Evolutionary conservation across 2,888 invertebrate species (phyloP), one percentile per base, ranked within the genome.

Genomic region (Drosophila gaucha): DNA sequence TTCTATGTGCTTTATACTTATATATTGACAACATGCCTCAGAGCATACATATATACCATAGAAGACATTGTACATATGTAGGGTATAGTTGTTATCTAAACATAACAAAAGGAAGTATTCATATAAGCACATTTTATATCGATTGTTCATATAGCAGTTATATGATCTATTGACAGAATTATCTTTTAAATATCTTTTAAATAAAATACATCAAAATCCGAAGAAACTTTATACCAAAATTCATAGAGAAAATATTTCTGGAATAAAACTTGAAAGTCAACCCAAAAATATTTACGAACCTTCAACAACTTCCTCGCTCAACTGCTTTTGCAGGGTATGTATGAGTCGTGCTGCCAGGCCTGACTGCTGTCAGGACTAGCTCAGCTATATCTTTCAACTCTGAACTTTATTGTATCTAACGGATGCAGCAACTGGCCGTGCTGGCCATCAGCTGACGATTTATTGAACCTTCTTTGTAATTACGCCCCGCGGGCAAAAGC

Each of bases 381-480:
- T 8, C 3, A 6, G 30, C 24, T 16, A 9, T 6, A 22, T 1
- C 28, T 24, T 30, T 54, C 22, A 56, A 56, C 49, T 38, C 22
- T 56, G 56, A 31, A 38, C 56, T 55, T 55, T 36, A 24, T 30
- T 20, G 16, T n/a, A 57, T 30, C 35, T 38, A 64, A 41, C 55
- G 43, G 56, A 55, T 43, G 36, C 43, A 35, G 4, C 10, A 6
- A 16, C 28, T n/a, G n/a, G n/a, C n/a, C n/a, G n/a, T 24, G 31
- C 28, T 35, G 20, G 14, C 36, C 24, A 36, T 33, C 55, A 56
- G 16, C 71, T 30, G 39, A 56, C 65, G 41, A 83, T 80, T 79
- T 80, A 80, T 83, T 83, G 74, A 83, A 77, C 83, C 74, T 84
- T 84, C 18, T 78, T 84, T 78, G 31, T 46, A 80, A 80, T 80